phyloP scores from a whole-genome alignment of 2,113 vertebrate species.

The Gambusia holbrooki region DNA sequence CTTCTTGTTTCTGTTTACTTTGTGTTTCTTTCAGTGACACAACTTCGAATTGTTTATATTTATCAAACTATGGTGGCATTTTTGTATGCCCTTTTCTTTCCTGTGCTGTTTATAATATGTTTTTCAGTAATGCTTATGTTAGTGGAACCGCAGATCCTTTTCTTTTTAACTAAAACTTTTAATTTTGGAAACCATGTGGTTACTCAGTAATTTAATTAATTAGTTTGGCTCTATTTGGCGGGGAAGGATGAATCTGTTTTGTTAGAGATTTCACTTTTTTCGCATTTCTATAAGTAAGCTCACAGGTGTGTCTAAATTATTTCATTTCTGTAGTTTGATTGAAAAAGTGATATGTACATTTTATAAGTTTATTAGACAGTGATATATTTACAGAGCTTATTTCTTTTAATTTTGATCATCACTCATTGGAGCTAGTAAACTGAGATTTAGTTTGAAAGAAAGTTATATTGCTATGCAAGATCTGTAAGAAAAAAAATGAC shows the following conservation, averaged over 20 bases:
- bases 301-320: background rate
- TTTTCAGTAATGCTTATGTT: background rate
- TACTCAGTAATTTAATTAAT: background rate
- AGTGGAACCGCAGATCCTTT: too few species aligned
- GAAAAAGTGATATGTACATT: background rate
- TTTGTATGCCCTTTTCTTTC: background rate
- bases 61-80: conserved; percentile 1
- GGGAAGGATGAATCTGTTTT: background rate
- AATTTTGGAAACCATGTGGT: background rate
- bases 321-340: background rate
- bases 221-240: background rate
- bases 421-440: too few species aligned
- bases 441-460: too few species aligned
- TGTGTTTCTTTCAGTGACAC: conserved; percentile 4
- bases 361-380: background rate
- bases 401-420: too few species aligned
- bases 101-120: background rate
- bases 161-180: background rate
- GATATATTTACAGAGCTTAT: too few species aligned
- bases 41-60: conserved; percentile 24
- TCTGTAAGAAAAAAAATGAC: too few species aligned
- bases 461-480: too few species aligned
- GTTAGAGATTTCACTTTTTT: background rate
- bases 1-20: conserved; percentile 9
- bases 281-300: background rate